These are phyloP conservation scores for Ptychadena robeensis DNA, from an alignment of 2,797 vertebrate species.

Conservation along the genomic window DNA sequence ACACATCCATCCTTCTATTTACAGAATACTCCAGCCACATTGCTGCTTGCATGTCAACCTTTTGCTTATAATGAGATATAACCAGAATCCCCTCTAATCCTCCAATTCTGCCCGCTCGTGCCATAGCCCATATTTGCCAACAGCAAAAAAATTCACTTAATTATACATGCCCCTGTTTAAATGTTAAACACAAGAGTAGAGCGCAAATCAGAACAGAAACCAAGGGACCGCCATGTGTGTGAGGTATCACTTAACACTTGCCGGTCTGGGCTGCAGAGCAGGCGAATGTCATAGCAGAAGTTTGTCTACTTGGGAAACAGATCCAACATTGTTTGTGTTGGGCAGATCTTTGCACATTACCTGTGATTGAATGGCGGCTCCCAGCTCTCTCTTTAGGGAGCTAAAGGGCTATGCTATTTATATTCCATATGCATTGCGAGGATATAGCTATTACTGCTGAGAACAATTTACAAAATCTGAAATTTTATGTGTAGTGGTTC, in stretches of 20 bases:
- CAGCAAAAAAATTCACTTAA: neutral
- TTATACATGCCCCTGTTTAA: slow-evolving; percentile 8
- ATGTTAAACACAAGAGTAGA: slow-evolving; percentile 7
- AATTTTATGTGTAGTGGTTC: too few relatives aligned
- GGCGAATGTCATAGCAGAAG: neutral
- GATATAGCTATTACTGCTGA: too few relatives aligned
- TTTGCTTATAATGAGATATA: neutral
- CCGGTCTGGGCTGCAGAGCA: neutral
- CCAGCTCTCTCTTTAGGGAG: too few relatives aligned
- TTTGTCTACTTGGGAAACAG: neutral
- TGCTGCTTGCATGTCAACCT: neutral
- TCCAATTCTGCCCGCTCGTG: neutral
- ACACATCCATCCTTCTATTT: neutral
- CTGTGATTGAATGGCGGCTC: neutral
- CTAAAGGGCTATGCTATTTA: too few relatives aligned
- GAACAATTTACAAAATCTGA: too few relatives aligned
- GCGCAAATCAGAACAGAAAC: neutral
- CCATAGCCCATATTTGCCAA: neutral
- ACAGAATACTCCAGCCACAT: neutral
- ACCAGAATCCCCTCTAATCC: neutral
- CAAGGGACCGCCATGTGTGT: neutral
- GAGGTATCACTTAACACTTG: neutral
- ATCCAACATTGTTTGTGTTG: neutral
- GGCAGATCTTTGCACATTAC: neutral
- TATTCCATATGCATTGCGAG: too few relatives aligned